phyloP scores from a whole-genome alignment of 1,140 invertebrate species.

The Brachionus rotundiformis region DNA sequence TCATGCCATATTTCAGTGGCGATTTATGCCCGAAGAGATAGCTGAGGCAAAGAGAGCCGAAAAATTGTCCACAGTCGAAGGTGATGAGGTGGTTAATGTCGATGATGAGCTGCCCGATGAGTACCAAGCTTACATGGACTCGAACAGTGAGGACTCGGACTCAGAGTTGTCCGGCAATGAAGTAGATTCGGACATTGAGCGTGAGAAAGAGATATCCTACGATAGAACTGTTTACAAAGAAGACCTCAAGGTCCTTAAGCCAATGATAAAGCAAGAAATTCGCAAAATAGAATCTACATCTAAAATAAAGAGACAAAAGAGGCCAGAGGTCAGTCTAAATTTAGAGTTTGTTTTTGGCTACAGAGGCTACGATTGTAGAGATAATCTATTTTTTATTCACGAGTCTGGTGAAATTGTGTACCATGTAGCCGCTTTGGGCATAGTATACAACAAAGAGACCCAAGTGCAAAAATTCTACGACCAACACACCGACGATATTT shows the following conservation, averaged over 20 bases:
- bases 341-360: slow-evolving; percentile 64
- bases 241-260: slow-evolving; percentile 50
- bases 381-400: slow-evolving; percentile 64
- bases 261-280: slow-evolving; percentile 13
- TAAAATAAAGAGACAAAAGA: slow-evolving; percentile 59
- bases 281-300: slow-evolving; percentile 55
- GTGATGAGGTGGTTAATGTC: neutral
- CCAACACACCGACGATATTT: slow-evolving; percentile 64
- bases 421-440: slow-evolving; percentile 63
- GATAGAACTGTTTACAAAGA: slow-evolving; percentile 60
- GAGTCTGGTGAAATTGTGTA: slow-evolving; percentile 60
- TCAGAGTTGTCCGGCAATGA: slow-evolving; percentile 63
- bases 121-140: slow-evolving; percentile 58
- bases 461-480: slow-evolving; percentile 62
- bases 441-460: slow-evolving; percentile 60
- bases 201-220: slow-evolving; percentile 62
- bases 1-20: slow-evolving; percentile 65
- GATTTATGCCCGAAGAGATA: slow-evolving; percentile 57
- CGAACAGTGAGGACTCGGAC: slow-evolving; percentile 63
- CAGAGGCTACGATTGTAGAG: slow-evolving; percentile 64
- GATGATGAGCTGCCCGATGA: slow-evolving; percentile 31
- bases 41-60: slow-evolving; percentile 43
- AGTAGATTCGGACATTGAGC: slow-evolving; percentile 63
- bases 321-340: slow-evolving; percentile 59
- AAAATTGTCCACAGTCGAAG: neutral